Conservation (phyloP, 1,140 invertebrate species). For the Drosophila orena region DNA sequence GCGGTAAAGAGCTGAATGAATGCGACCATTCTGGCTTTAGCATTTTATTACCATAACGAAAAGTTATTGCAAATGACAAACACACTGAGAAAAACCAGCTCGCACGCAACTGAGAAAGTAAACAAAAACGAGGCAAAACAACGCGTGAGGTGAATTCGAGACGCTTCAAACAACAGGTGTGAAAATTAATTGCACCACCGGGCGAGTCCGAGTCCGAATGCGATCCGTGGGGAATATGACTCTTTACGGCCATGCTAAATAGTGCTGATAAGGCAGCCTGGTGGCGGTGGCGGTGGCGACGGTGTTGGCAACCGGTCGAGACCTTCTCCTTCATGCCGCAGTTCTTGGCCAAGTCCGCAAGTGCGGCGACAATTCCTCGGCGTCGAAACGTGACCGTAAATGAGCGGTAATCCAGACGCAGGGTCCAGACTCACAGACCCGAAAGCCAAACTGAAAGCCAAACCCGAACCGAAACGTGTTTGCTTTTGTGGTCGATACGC, state of each 20-base stretch:
- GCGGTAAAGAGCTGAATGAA: constrained; percentile 24
- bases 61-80: constrained; percentile 62
- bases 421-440: constrained; percentile 22
- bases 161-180: constrained; percentile 58
- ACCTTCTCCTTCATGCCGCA: constrained; percentile 3
- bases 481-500: constrained; percentile 81
- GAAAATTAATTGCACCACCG: constrained; percentile 58
- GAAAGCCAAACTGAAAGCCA: constrained; percentile 7
- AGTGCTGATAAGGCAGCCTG: constrained; percentile 43
- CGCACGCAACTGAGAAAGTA: constrained; percentile 68
- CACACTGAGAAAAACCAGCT: constrained; percentile 42
- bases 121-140: constrained; percentile 49
- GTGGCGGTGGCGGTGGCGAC: too few relatives aligned
- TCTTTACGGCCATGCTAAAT: constrained; percentile 47
- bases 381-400: constrained; percentile 65
- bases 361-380: constrained; percentile 18
- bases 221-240: constrained; percentile 47
- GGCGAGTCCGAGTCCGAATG: constrained; percentile 30
- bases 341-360: neutral
- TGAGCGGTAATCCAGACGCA: constrained; percentile 36
- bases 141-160: constrained; percentile 47
- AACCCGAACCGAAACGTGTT: constrained; percentile 53
- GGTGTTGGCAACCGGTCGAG: constrained; percentile 4
- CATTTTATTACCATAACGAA: constrained; percentile 65
- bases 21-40: constrained; percentile 12